Percentiles rank a stretch among this genome's conserved stretches.
phyloP scores from a whole-genome alignment of 1,140 invertebrate genomes.

The Ruditapes philippinarum region DNA sequence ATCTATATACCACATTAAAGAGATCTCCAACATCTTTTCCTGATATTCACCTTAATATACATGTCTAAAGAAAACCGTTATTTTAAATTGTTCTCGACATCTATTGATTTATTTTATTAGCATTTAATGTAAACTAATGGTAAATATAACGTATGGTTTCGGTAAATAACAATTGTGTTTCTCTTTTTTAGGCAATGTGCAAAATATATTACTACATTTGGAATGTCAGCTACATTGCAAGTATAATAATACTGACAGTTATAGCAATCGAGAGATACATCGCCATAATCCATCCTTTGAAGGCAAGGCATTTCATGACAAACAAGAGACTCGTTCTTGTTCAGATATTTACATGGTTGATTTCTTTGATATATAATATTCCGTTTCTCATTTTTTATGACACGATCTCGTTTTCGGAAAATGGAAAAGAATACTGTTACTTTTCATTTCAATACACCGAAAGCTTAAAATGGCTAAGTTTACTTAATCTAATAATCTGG shows the following conservation, averaged over 20 bases:
- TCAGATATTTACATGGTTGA: conserved; percentile 77
- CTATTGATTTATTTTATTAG: no score
- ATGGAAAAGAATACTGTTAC: conserved; percentile 61
- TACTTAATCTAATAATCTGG: conserved; percentile 86
- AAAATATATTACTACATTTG: conserved; percentile 85
- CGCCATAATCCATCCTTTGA: conserved; percentile 92
- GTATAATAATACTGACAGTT: conserved; percentile 83
- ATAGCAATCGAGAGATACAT: conserved; percentile 93
- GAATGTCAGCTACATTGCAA: conserved; percentile 82
- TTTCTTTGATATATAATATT: conserved; percentile 76
- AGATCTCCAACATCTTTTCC: no score
- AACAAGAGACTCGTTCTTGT: conserved; percentile 64
- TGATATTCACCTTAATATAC: no score
- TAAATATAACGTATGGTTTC: no score
- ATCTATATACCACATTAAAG: no score
- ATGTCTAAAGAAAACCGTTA: no score
- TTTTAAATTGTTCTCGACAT: no score
- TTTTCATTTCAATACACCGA: conserved; percentile 67
- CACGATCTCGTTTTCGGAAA: conserved; percentile 34
- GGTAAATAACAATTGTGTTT: no score
- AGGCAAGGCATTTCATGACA: conserved; percentile 81
- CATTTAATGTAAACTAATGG: no score
- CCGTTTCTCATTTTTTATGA: conserved; percentile 78
- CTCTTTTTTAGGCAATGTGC: conserved; percentile 83
- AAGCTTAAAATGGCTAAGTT: conserved; percentile 64